phyloP scores from a whole-genome alignment of 2,797 vertebrate genomes.

The Darevskia mixta region DNA sequence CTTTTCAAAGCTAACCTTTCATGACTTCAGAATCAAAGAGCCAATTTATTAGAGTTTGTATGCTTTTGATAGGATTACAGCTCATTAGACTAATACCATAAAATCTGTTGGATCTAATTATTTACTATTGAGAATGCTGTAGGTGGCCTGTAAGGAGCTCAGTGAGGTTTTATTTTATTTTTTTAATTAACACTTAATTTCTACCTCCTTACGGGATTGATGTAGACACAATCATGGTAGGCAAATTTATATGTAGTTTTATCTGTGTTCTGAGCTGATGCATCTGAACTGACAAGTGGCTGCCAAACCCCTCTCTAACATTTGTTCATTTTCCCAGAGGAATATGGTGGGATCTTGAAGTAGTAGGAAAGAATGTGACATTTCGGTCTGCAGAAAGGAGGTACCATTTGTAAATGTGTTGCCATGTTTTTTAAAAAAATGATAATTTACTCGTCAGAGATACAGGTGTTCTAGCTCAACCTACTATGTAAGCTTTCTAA shows the following conservation, averaged over 20 bases:
- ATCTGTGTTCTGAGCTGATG: background rate
- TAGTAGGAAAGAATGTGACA: background rate
- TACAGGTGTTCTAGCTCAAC: background rate
- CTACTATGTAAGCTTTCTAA: background rate
- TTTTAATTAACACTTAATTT: background rate
- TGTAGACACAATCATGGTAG: background rate
- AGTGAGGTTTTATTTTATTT: background rate
- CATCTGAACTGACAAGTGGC: background rate
- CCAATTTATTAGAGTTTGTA: background rate
- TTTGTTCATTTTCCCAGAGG: background rate
- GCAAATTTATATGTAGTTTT: background rate
- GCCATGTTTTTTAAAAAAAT: background rate
- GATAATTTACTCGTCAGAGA: background rate
- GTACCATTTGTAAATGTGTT: background rate
- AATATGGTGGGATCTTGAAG: background rate
- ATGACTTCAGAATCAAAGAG: background rate
- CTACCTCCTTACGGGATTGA: background rate
- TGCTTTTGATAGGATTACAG: slow-evolving; percentile 35
- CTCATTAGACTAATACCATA: slow-evolving; percentile 13
- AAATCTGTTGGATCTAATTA: background rate
- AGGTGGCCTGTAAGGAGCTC: slow-evolving; percentile 10
- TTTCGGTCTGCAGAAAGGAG: background rate
- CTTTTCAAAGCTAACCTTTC: background rate
- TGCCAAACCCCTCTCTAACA: background rate
- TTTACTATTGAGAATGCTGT: slow-evolving; percentile 19